phyloP scores from a whole-genome alignment of 1,140 invertebrate genomes.

The Drosophila kohkoa region DNA sequence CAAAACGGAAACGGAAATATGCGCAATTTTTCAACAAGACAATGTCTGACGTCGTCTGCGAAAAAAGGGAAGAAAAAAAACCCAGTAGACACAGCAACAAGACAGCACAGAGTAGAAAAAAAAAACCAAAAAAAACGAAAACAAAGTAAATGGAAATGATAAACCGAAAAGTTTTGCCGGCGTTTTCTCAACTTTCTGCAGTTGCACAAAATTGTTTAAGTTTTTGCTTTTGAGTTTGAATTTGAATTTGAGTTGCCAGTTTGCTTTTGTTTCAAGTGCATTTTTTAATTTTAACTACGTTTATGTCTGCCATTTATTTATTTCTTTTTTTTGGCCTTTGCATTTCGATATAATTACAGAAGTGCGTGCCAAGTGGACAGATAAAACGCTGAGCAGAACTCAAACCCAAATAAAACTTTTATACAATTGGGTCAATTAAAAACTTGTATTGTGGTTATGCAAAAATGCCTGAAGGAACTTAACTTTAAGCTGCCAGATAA shows the following conservation, averaged over 20 bases:
- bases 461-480: neutral
- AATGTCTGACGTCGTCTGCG: slow-evolving; percentile 44
- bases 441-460: slow-evolving; percentile 19
- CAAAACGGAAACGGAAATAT: slow-evolving; percentile 57
- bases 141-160: slow-evolving; percentile 44
- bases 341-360: slow-evolving; percentile 40
- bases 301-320: slow-evolving; percentile 11
- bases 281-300: slow-evolving; percentile 35
- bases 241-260: slow-evolving; percentile 46
- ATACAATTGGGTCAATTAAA: slow-evolving; percentile 45
- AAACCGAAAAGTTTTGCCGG: slow-evolving; percentile 49
- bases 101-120: too few species aligned
- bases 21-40: slow-evolving; percentile 59
- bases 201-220: slow-evolving; percentile 58
- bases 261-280: slow-evolving; percentile 46
- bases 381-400: slow-evolving; percentile 29
- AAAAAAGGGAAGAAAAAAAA: slow-evolving; percentile 3
- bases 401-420: neutral
- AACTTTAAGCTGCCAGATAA: slow-evolving; percentile 4
- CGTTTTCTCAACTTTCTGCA: slow-evolving; percentile 57
- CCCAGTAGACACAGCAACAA: too few species aligned
- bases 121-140: neutral
- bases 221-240: slow-evolving; percentile 40
- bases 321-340: neutral
- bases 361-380: slow-evolving; percentile 50